Evolutionary conservation across 1,140 invertebrate species (phyloP), one percentile per base, ranked within the genome.

Genomic region (Pollicipes pollicipes): DNA sequence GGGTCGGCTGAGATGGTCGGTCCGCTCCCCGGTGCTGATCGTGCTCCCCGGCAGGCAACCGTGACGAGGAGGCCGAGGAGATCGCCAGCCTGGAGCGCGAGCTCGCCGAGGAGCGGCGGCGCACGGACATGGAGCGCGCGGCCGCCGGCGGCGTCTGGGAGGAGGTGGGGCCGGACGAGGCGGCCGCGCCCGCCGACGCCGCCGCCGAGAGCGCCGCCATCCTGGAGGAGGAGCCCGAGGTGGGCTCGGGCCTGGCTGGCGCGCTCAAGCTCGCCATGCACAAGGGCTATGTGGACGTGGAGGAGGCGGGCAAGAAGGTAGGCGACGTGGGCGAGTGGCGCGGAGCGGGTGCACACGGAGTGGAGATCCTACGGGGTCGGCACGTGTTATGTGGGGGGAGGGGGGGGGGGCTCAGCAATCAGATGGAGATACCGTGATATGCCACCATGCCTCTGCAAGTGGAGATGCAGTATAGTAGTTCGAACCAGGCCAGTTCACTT

Each of bases 241-340:
- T 97, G n/a, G 92, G 89, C 68, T 85, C 87, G 35, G 96, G 97
- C 66, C 86, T 98, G 29, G 94, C 87, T 69, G 93, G 92, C 73
- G 96, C 97, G 8, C 82, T 99, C 66, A 87, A 89, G 76, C 80
- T 99, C 63, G 96, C 96, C 16, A 85, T 91, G 77, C 96, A 93
- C 75, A 98, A 98, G 85, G 97, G 93, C 26, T 97, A 97, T 79
- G 81, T 98, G 17, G 91, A 95, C 78, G 88, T 88, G 76, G 89
- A 91, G 76, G 86, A 89, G 64, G 83, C 82, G 24, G 88, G 89
- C 30, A 83, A 82, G 76, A 75, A 76, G 66, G 77, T 80, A 85
- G 67, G 87, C 86, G 87, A 87, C 6, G 88, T 86, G 71, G 84
- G 85, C n/a, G 80, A 87, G 75, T 24, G 45, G 45, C 8, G n/a